Base-by-base conservation (phyloP, 2,888 invertebrate species). In the Atherix ibis region DNA sequence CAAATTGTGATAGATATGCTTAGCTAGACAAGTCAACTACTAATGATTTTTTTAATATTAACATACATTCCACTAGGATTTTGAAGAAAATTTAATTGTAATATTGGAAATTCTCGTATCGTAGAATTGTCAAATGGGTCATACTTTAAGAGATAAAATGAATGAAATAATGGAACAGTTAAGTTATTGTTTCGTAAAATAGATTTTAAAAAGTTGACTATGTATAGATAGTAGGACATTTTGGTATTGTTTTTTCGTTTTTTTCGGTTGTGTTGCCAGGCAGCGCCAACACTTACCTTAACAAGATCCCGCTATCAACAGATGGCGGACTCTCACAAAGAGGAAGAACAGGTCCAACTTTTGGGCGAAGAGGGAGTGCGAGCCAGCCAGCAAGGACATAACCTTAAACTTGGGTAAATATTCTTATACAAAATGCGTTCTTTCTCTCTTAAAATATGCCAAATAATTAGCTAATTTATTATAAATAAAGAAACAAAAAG, bases 361-460 rank as follows among this genome's bases (percentile, higher is more conserved):
- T 78, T 95, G 62, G 91, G 91, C 64, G 94, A 94, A 68, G 94
- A 94, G 70, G 87, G 82, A 58, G 79, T 88, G 62, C 85, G 88
- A 59, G 85, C 87, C 65, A 57, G 50, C 46, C 61, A 59, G 47
- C 46, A 46, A 32, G 91, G 91, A 68, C 92, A 92, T 73, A 87
- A 89, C 67, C 80, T 92, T 64, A 91, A 92, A 70, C 75, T 94
- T 68, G 94, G 94, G 94, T 94, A 87, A 83, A 75, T 72, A 64
- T 58, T 43, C 10, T 5, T 12, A 13, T 14, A 28, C 13, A 26
- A 27, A 27, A 27, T 6, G n/a, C n/a, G n/a, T n/a, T n/a, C n/a
- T n/a, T n/a, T n/a, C n/a, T n/a, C n/a, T n/a, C n/a, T n/a, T n/a
- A n/a, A n/a, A n/a, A n/a, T n/a, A n/a, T n/a, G n/a, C n/a, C n/a